Conservation (phyloP, 2,888 invertebrate species). For the Crematogaster levior region DNA sequence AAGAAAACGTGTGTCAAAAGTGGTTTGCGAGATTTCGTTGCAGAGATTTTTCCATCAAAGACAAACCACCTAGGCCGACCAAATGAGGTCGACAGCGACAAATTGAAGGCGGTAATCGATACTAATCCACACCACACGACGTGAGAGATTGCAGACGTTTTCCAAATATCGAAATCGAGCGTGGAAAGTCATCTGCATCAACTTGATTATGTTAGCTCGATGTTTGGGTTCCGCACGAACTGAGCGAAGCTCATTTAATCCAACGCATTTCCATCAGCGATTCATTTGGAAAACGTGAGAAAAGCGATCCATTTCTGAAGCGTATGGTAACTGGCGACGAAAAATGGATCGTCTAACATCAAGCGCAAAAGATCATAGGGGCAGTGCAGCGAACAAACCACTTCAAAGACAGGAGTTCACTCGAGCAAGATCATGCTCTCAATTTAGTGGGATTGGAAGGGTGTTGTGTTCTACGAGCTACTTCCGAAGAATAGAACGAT, state of each 20-base stretch:
- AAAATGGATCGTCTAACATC: conserved; percentile 39
- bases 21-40: background rate
- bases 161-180: conserved; percentile 12
- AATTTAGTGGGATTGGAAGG: conserved; percentile 51
- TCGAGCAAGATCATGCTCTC: conserved; percentile 48
- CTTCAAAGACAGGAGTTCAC: conserved; percentile 43
- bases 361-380: conserved; percentile 38
- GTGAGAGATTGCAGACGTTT: background rate
- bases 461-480: conserved; percentile 85
- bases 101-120: background rate
- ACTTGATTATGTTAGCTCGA: background rate
- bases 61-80: no score
- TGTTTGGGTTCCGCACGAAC: no score
- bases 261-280: conserved; percentile 62
- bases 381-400: conserved; percentile 34
- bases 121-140: background rate
- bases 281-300: conserved; percentile 63
- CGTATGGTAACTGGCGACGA: conserved; percentile 17
- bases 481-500: conserved; percentile 55
- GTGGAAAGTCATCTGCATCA: conserved; percentile 17
- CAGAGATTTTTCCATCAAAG: background rate
- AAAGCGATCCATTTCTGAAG: conserved; percentile 52
- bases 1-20: background rate
- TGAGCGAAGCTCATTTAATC: conserved; percentile 33
- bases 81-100: background rate